Evolutionary conservation across 2,888 invertebrate genomes (phyloP), one percentile per base, ranked within the genome.

Genomic region (Leucoma salicis): DNA sequence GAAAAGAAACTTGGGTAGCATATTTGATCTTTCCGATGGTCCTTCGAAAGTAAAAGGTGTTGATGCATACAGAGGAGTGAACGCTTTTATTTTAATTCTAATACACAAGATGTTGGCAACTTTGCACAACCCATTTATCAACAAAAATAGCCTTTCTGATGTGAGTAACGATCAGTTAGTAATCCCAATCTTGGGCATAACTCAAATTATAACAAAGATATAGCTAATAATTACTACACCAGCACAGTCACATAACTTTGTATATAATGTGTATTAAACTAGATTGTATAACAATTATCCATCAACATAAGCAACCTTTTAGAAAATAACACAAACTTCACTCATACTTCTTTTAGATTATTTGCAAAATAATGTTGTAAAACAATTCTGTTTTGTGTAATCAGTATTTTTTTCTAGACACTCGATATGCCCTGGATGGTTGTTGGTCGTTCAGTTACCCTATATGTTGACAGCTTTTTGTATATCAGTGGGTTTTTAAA

Each of bases 381-480:
- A n/a, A n/a, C n/a, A n/a, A n/a, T n/a, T n/a, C n/a, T n/a, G n/a
- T n/a, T n/a, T n/a, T n/a, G n/a, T n/a, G n/a, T n/a, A n/a, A n/a
- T n/a, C n/a, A n/a, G 6, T 12, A 3, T 29, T 13, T 12, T 13
- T 35, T 74, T 72, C 4, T 64, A 89, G 88, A 82, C 87, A 3
- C 88, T 88, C 35, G 85, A 85, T 0, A 88, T 85, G 85, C 88
- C 91, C 0, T 92, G 92, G 92, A 89, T 92, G 0, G 89, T 92
- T 0, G 68, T 92, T 2, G 92, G 91, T 6, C 83, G 92, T 24
- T 92, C 92, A 2, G 91, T 92, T 0, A 92, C 92, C 12, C 73
- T 92, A 13, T 92, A 92, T 66, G 92, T 92, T 0, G 92, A 93
- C 66, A 89, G 91, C 32, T 93, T 93, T 57, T 74, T 93, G 11